Evolutionary conservation across 2,888 invertebrate genomes (phyloP).

Genomic region (Polyploca ridens): DNA sequence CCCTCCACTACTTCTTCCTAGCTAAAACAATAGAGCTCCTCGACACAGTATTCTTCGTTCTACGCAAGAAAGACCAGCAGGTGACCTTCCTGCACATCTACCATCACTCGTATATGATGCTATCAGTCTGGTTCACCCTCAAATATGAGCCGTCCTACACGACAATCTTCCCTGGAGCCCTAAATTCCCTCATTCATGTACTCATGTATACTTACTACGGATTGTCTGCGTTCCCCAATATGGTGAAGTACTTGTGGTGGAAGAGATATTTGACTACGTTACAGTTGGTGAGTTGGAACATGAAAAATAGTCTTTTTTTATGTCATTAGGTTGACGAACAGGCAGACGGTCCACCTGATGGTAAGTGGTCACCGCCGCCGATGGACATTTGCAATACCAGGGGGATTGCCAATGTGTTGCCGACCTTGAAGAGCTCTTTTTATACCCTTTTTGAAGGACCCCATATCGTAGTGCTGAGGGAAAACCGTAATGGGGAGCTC

Average conservation of each 20-base stretch:
- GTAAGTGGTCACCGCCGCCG: too few relatives aligned
- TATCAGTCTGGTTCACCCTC: constrained; percentile 91
- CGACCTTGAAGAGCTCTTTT: too few relatives aligned
- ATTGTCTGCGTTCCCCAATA: constrained; percentile 89
- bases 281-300: constrained; percentile 86
- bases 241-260: constrained; percentile 94
- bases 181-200: constrained; percentile 92
- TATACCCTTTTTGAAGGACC: too few relatives aligned
- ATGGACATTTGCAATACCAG: too few relatives aligned
- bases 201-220: constrained; percentile 94
- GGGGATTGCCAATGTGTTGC: too few relatives aligned
- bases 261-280: constrained; percentile 93
- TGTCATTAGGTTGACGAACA: too few relatives aligned
- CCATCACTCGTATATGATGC: constrained; percentile 92
- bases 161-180: constrained; percentile 83
- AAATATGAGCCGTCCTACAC: constrained; percentile 86
- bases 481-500: too few relatives aligned
- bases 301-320: too few relatives aligned
- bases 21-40: constrained; percentile 91
- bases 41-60: constrained; percentile 94
- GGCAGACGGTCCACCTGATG: too few relatives aligned
- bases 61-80: constrained; percentile 89
- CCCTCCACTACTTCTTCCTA: constrained; percentile 87
- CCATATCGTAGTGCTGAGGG: too few relatives aligned
- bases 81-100: constrained; percentile 96